Evolutionary conservation across 2,797 vertebrate species (phyloP).

Genomic region (Bradypodion ventrale): DNA sequence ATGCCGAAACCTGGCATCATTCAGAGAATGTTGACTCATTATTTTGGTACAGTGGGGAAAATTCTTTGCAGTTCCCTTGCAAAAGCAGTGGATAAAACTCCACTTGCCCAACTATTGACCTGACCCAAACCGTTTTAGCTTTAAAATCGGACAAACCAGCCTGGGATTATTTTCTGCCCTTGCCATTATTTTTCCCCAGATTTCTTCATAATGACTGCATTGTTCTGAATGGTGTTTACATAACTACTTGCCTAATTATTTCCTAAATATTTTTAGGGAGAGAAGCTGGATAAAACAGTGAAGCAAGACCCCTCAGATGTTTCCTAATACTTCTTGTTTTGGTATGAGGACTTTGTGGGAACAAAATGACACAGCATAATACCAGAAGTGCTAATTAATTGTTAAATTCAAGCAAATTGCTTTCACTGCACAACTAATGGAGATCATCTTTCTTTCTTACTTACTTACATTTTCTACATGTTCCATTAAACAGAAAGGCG

Average conservation of each 20-base stretch:
- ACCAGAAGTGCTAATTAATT: neutral
- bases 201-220: slow-evolving; percentile 21
- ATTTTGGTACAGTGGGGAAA: slow-evolving; percentile 18
- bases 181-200: slow-evolving; percentile 14
- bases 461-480: too few species aligned
- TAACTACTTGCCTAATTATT: slow-evolving; percentile 22
- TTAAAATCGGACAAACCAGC: slow-evolving; percentile 26
- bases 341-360: neutral
- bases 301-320: slow-evolving; percentile 4
- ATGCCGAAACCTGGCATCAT: neutral
- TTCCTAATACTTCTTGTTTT: neutral
- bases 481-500: too few species aligned
- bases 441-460: neutral
- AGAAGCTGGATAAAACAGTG: slow-evolving; percentile 38
- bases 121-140: slow-evolving; percentile 50
- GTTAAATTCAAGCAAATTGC: neutral
- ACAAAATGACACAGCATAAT: slow-evolving; percentile 23
- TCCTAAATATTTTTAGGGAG: slow-evolving; percentile 36
- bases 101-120: slow-evolving; percentile 46
- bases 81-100: slow-evolving; percentile 27
- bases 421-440: slow-evolving; percentile 10
- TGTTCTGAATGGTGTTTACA: slow-evolving; percentile 26
- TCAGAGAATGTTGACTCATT: neutral
- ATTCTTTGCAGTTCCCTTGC: neutral
- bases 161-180: slow-evolving; percentile 34